These are phyloP conservation scores for Siderastrea siderea DNA, from an alignment of 92 coral and sea anemone species.

Conservation along the genomic window DNA sequence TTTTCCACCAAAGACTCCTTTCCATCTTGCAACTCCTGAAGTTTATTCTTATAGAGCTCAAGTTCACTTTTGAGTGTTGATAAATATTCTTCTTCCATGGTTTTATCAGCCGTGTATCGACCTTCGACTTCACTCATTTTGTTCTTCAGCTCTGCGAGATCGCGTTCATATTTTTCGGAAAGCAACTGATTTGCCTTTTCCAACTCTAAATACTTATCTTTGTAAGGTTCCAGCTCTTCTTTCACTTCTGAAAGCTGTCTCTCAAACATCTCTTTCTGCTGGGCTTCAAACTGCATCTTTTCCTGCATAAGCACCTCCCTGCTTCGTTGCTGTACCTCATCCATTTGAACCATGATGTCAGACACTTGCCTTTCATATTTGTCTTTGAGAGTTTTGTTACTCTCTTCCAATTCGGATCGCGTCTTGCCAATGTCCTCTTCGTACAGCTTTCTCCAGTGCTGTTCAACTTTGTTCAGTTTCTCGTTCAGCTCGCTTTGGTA, in stretches of 20 bases:
- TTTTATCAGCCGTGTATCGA: constrained; percentile 79
- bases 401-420: constrained; percentile 90
- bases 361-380: constrained; percentile 93
- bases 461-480: constrained; percentile 89
- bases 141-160: constrained; percentile 71
- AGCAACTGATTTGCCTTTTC: constrained; percentile 86
- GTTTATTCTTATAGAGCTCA: constrained; percentile 79
- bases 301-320: constrained; percentile 86
- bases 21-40: constrained; percentile 81
- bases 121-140: constrained; percentile 86
- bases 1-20: constrained; percentile 80
- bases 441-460: constrained; percentile 84
- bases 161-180: constrained; percentile 79
- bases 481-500: constrained; percentile 95
- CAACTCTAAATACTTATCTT: constrained; percentile 72
- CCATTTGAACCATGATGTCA: constrained; percentile 93
- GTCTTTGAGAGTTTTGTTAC: constrained; percentile 88
- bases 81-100: constrained; percentile 75
- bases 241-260: constrained; percentile 86
- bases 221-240: constrained; percentile 87
- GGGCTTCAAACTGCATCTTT: constrained; percentile 80
- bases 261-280: constrained; percentile 88
- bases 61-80: constrained; percentile 79
- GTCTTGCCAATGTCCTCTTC: constrained; percentile 89
- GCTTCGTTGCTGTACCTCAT: constrained; percentile 90